Base-by-base conservation (phyloP, 2,888 invertebrate genomes). In the Melanostoma scalare region DNA sequence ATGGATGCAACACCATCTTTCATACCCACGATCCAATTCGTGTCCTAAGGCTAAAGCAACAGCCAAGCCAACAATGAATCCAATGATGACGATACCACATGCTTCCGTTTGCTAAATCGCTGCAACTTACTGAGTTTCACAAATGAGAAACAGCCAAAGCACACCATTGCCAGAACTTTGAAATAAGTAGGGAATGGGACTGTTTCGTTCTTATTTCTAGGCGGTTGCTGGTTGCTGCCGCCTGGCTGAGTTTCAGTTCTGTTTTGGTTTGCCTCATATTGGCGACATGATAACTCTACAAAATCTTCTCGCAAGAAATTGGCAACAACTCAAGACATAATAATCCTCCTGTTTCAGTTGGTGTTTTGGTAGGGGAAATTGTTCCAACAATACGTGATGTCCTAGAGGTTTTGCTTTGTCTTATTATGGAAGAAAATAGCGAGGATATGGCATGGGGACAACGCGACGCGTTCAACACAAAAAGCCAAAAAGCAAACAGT, bases 301-400 rank as follows among this genome's bases (percentile, higher is more conserved):
- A 65, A 75, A 84, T 75, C 75, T 71, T 71, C 63, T 69, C 46
- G 74, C 75, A 67, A 84, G 79, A 68, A 86, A 86, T 86, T 86
- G 86, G 86, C 86, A 86, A 85, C 74, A 86, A 77, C 77, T 86
- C 86, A 86, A 86, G 86, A 86, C 86, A 86, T 85, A 86, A 86
- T 86, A 86, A 86, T 86, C 86, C 84, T 86, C 85, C 85, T 86
- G 86, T 86, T 86, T 86, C 65, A 71, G 56, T 61, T 58, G 20
- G 58, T 20, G 55, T 61, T 71, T 31, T 63, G 68, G 61, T 36
- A 38, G 52, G 52, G 63, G 67, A 77, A 78, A 74, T 78, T 84
- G 44, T 69, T 65, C 58, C 68, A 80, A 60, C 71, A 74, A 63
- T 85, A 86, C 86, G 86, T 86, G 86, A 76, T 79, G 86, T 79